Conservation (phyloP, 2,888 invertebrate species). For the Cordilura impudica region DNA sequence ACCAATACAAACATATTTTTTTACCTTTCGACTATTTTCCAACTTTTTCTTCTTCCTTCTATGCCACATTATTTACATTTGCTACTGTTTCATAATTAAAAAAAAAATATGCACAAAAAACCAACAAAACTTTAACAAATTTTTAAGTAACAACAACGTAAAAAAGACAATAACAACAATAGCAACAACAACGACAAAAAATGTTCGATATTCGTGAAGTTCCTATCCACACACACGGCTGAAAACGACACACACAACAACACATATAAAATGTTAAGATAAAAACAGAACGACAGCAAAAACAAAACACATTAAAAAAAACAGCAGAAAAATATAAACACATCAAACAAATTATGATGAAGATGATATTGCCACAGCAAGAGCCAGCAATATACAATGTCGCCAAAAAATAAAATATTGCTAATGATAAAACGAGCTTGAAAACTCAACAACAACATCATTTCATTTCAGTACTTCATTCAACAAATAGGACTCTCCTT, state of each 20-base stretch:
- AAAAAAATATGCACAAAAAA: conserved; percentile 43
- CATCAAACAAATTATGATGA: conserved; percentile 1
- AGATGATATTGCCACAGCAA: conserved; percentile 17
- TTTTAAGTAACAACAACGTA: conserved; percentile 3
- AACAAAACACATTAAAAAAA: conserved; percentile 6
- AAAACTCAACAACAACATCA: conserved; percentile 3
- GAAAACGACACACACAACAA: conserved; percentile 30
- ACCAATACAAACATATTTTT: conserved; percentile 11
- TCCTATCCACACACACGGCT: conserved; percentile 44
- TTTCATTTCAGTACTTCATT: not conserved
- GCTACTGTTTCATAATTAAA: not conserved
- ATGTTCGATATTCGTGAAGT: conserved; percentile 60
- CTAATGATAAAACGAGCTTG: conserved; percentile 3
- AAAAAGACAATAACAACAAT: conserved; percentile 42
- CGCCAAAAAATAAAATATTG: not conserved
- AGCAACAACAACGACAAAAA: conserved; percentile 37
- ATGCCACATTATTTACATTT: not conserved
- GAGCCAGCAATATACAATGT: not conserved
- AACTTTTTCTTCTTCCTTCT: not conserved
- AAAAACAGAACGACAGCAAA: conserved; percentile 25
- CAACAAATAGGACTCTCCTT: not conserved
- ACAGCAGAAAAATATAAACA: not conserved
- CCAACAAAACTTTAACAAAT: conserved; percentile 9
- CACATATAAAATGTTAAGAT: not conserved
- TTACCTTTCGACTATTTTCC: conserved; percentile 16